Evolutionary conservation across 53 echinoderm and acorn worm species (phyloP).

Genomic region (Stichopus horrens): DNA sequence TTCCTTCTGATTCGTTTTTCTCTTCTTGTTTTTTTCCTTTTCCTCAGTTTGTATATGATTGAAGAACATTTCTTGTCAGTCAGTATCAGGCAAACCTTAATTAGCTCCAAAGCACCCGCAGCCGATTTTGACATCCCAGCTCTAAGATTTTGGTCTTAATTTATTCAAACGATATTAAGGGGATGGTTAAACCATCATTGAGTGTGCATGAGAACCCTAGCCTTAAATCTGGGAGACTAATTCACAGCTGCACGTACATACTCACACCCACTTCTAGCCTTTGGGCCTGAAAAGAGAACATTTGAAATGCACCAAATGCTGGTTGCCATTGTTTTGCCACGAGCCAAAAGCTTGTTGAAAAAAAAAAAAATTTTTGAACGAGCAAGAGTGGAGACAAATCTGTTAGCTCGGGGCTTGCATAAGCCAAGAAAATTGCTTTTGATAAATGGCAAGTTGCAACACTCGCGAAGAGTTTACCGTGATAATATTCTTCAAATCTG

Average conservation of each 20-base stretch:
- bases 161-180: constrained; percentile 42
- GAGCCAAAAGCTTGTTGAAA: constrained; percentile 39
- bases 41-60: neutral
- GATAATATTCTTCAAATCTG: constrained; percentile 46
- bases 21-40: neutral
- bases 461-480: constrained; percentile 34
- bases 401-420: constrained; percentile 49
- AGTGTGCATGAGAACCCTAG: constrained; percentile 34
- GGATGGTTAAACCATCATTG: constrained; percentile 28
- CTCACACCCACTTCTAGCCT: constrained; percentile 37
- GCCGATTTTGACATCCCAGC: constrained; percentile 36
- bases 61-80: constrained; percentile 7
- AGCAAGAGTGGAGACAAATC: constrained; percentile 18
- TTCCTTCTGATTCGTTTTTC: neutral
- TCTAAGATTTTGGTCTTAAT: constrained; percentile 37
- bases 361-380: constrained; percentile 7
- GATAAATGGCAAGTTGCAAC: constrained; percentile 42
- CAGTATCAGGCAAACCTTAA: constrained; percentile 32
- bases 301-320: constrained; percentile 17
- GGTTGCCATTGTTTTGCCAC: constrained; percentile 43
- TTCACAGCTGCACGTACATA: constrained; percentile 16
- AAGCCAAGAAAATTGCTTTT: constrained; percentile 47
- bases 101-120: constrained; percentile 39
- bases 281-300: constrained; percentile 42
- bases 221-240: constrained; percentile 14